A percentile compares a stretch with the other conserved stretches of the same genome.
These are phyloP conservation scores for Keiferia lycopersicella DNA, from an alignment of 2,888 invertebrate genomes.

Conservation along the genomic window DNA sequence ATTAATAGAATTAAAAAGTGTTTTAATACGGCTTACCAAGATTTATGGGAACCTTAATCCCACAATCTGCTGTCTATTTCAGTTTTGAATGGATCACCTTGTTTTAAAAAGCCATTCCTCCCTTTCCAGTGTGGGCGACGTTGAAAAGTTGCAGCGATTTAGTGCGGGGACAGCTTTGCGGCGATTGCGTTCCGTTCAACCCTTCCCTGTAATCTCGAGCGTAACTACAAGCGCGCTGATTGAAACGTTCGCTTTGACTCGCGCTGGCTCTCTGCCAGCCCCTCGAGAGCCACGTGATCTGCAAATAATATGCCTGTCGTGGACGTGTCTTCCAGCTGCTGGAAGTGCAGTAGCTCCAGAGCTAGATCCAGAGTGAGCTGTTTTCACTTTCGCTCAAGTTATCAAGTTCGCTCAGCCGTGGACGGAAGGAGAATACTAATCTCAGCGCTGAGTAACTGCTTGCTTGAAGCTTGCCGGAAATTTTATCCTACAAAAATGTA, in stretches of 20 bases:
- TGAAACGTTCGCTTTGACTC: conserved; percentile 15
- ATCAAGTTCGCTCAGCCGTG: conserved; percentile 8
- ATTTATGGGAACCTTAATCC: background rate
- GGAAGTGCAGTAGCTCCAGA: background rate
- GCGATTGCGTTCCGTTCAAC: background rate
- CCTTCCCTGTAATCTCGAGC: conserved; percentile 6
- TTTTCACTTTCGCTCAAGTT: conserved; percentile 18
- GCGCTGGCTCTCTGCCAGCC: conserved; percentile 1
- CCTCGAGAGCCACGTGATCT: conserved; percentile 9
- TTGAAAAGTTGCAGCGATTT: conserved; percentile 15
- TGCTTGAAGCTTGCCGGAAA: background rate
- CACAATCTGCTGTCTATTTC: background rate
- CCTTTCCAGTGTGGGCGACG: conserved; percentile 1
- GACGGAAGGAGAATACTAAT: conserved; percentile 11
- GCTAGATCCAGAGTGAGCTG: conserved; percentile 14
- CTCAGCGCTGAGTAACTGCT: background rate
- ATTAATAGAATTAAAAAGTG: no score
- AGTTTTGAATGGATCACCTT: conserved; percentile 5
- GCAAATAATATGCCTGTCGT: background rate
- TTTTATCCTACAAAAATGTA: background rate
- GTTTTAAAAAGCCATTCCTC: conserved; percentile 12
- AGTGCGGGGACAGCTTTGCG: background rate
- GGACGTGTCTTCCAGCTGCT: conserved; percentile 4
- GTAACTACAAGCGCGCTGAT: conserved; percentile 3
- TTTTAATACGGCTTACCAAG: background rate